Evolutionary conservation across 2,113 vertebrate species (phyloP).

Genomic region (Pyxicephalus adspersus): DNA sequence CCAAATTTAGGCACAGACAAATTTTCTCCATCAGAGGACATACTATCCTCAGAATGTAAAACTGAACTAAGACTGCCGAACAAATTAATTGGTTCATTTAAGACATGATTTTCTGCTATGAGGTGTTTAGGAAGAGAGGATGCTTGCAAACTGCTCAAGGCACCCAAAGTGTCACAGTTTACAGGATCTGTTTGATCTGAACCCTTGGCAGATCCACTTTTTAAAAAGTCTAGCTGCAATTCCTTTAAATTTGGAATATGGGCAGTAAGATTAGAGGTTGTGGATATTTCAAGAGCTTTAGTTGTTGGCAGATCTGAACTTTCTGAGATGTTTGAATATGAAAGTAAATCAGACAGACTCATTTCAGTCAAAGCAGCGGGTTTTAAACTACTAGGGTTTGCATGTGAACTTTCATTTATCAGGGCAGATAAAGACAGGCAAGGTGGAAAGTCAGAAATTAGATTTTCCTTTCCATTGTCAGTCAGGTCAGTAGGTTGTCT

Average conservation of each 20-base stretch:
- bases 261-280: background rate
- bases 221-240: background rate
- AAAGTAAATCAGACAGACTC: conserved; percentile 59
- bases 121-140: conserved; percentile 59
- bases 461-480: conserved; percentile 59
- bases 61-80: conserved; percentile 68
- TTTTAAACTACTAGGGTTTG: conserved; percentile 34
- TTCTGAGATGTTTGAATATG: conserved; percentile 60
- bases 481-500: conserved; percentile 61
- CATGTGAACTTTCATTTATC: conserved; percentile 62
- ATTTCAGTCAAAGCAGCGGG: background rate
- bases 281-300: conserved; percentile 57
- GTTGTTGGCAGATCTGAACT: conserved; percentile 59
- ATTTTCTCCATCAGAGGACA: conserved; percentile 55
- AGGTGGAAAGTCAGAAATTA: conserved; percentile 52
- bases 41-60: conserved; percentile 62
- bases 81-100: conserved; percentile 61
- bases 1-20: conserved; percentile 64
- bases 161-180: background rate
- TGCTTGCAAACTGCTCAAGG: background rate
- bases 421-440: conserved; percentile 62
- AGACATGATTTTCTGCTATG: conserved; percentile 65
- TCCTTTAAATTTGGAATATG: background rate
- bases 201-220: background rate
- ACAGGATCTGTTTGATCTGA: background rate